Evolutionary conservation across 2,888 invertebrate genomes (phyloP), one percentile per base, ranked within the genome.

Genomic region (Gnatocerus cornutus): DNA sequence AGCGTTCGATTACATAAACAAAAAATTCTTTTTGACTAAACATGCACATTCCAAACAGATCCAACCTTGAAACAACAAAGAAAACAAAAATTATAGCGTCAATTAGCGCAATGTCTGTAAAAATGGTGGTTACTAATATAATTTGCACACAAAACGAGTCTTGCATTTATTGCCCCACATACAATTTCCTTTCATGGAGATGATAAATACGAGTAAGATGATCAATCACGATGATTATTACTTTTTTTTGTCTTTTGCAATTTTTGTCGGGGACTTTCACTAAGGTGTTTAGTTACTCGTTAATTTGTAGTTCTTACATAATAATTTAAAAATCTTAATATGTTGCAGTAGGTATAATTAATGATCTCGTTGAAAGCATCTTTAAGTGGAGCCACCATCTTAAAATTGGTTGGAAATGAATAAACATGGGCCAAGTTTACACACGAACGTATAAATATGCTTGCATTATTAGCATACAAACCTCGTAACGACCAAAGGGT

Each of bases 391-490:
- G n/a, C 10, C 12, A 50, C 13, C 13, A 7, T 8, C 16, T 56
- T 27, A 43, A 29, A 27, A 7, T 41, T 21, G 2, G 21, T 56
- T 56, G 1, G 33, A 10, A 55, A 27, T 27, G 56, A 14, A 27
- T 10, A 27, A 41, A 56, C 41, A 33, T 16, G 3, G 53, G 1
- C 33, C 21, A 21, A 21, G 41, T 43, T 33, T 33, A 39, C 12
- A 39, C 39, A 37, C 37, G 48, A 14, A 50, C 21, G 53, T 37
- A 13, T 53, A 45, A 58, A 58, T 58, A 58, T 58, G 27, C 58
- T 43, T 43, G 58, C n/a, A 14, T 16, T 50, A 64, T 64, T 53
- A 64, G 43, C 64, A 64, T 63, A 63, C 55, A 64, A 55, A 55
- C 30, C 29, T 53, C 43, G 29, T 48, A 48, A 39, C 48, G 21